Evolutionary conservation across 2,797 vertebrate species (phyloP), one percentile per base, ranked within the genome.

Genomic region (Crax fasciolata): DNA sequence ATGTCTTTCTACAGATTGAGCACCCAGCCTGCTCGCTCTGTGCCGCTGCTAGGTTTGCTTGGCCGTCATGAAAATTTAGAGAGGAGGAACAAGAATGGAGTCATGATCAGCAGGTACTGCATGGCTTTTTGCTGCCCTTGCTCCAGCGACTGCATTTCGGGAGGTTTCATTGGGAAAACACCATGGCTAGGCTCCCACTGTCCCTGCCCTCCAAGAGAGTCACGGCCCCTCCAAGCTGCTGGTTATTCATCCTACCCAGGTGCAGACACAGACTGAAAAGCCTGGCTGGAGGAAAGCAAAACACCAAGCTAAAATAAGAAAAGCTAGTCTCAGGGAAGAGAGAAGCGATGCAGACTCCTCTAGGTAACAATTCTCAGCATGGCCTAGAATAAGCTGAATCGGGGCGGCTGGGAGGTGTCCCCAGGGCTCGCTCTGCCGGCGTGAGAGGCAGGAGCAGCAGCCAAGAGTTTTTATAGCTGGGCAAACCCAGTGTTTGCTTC

Each of bases 321-420:
- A 94, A 63, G 39, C 16, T n/a, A 63, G 80, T 72, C 48, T 55
- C 52, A 70, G 25, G 0, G 1, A 90, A 76, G 18, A 83, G 57
- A 58, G 59, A 48, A 84, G 52, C 74, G 72, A 89, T 62, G 55
- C 73, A 83, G 84, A 46, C 55, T 86, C 23, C 72, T 83, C 76
- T 51, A 84, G 89, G 84, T 96, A 94, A 96, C 94, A 91, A 94
- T 94, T 96, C 94, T 94, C 93, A 83, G 55, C 87, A 10, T 96
- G 94, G 94, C 93, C 94, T 91, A 95, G 90, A 96, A 96, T 84
- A 74, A 94, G 55, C 82, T 87, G 92, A 95, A 94, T 93, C 7
- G 18, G 79, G 73, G 71, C 84, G 6, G 11, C 6, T 6, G 9
- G 79, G 84, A 93, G 61, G 44, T 0, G 3, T 93, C 91, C 87